Conservation (phyloP, 2,888 invertebrate species). For the Melieria picta region DNA sequence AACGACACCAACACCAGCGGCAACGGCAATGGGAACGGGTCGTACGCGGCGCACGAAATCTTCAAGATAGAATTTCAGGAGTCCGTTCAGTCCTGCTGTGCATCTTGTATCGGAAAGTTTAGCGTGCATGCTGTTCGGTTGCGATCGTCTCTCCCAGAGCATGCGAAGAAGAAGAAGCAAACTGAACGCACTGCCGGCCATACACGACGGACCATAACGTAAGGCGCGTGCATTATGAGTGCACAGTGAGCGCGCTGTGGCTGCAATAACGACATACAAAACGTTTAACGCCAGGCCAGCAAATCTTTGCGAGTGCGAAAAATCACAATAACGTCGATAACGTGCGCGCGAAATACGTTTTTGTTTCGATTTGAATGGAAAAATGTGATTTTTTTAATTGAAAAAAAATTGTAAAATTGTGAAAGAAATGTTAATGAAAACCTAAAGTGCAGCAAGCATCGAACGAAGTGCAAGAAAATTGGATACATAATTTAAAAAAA, state of each 20-base stretch:
- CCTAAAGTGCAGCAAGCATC: conserved; percentile 17
- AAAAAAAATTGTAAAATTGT: conserved; percentile 28
- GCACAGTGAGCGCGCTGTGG: conserved; percentile 39
- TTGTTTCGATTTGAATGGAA: too few species aligned
- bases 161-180: too few species aligned
- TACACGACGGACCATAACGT: conserved; percentile 11
- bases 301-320: too few species aligned
- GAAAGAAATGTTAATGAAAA: conserved; percentile 14
- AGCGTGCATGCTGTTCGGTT: conserved; percentile 52
- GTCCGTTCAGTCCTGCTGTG: conserved; percentile 66
- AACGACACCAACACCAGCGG: too few species aligned
- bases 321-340: too few species aligned
- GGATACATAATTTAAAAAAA: background rate
- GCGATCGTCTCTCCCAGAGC: too few species aligned
- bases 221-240: too few species aligned
- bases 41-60: conserved; percentile 18
- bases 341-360: too few species aligned
- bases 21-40: too few species aligned
- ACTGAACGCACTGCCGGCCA: too few species aligned
- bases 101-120: conserved; percentile 64
- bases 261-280: conserved; percentile 27
- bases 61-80: conserved; percentile 59
- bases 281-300: conserved; percentile 19
- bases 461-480: conserved; percentile 11
- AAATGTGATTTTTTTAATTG: conserved; percentile 4